Evolutionary conservation across 1,140 invertebrate species (phyloP), one percentile per base, ranked within the genome.

Genomic region (Cotesia chilonis): DNA sequence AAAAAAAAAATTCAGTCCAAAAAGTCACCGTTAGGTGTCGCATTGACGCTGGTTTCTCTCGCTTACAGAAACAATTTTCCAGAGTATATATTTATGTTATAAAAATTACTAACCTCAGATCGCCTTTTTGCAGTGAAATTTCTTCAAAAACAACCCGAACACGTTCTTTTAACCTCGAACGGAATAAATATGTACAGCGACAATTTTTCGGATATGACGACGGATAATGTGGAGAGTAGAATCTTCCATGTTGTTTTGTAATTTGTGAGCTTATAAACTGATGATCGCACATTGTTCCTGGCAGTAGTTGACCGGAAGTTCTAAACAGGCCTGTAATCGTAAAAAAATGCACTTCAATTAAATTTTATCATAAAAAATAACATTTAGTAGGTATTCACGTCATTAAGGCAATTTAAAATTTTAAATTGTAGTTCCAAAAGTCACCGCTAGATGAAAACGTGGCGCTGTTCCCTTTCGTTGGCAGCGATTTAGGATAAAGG

Each of bases 191-290:
- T 72, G 91, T 90, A 85, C 94, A 96, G 54, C 90, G 88, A 76
- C 93, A 89, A 81, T 93, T 92, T 76, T 90, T 92, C n/a, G 93
- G 94, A 82, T 95, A 95, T 74, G 90, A 93, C 52, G 94, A 94
- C 5, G 94, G 94, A 85, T 95, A 95, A 74, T 92, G 88, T 1
- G 94, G 94, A 54, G 94, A 95, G 81, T 94, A 96, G 80, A 96
- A 93, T 52, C 89, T 89, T 7, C 94, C 94, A 76, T 92, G 89
- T 35, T 88, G 84, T 35, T 88, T 89, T 61, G 89, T 88, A 76
- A 90, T 88, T 77, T 90, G 89, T 63, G 89, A 90, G 76, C 92
- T 93, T 77, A 90, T 84, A 82, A 94, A 94, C 81, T 93, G 89
- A 82, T 93, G 92, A 83, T 95, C 92, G 80, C 94, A 95, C 86